Conservation (phyloP, 2,888 invertebrate genomes). For the Taenaris catops region DNA sequence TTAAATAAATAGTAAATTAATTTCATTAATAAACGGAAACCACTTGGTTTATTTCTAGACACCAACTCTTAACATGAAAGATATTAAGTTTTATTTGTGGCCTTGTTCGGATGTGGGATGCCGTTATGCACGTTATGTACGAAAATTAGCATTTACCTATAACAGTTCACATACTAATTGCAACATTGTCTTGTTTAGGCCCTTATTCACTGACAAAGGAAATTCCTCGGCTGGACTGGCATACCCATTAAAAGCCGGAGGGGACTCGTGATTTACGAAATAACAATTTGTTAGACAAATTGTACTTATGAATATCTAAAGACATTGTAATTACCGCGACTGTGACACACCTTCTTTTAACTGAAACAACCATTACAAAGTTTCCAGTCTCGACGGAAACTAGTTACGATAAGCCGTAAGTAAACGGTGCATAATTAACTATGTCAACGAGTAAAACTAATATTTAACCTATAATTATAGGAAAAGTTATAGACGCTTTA, state of each 20-base stretch:
- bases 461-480: slow-evolving; percentile 15
- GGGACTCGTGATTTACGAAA: slow-evolving; percentile 19
- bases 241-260: slow-evolving; percentile 16
- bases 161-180: slow-evolving; percentile 15
- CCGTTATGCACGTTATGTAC: neutral
- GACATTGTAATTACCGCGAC: slow-evolving; percentile 17
- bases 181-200: slow-evolving; percentile 17
- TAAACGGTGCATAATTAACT: slow-evolving; percentile 17
- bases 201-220: slow-evolving; percentile 14
- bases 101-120: too few relatives aligned
- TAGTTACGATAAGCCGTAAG: slow-evolving; percentile 11
- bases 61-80: too few relatives aligned
- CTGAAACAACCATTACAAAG: slow-evolving; percentile 11
- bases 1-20: too few relatives aligned
- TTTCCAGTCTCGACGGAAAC: slow-evolving; percentile 9
- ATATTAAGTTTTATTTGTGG: too few relatives aligned
- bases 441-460: slow-evolving; percentile 14
- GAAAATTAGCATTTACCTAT: slow-evolving; percentile 16
- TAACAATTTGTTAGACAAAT: slow-evolving; percentile 21
- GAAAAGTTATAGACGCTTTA: slow-evolving; percentile 11
- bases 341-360: slow-evolving; percentile 8
- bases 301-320: slow-evolving; percentile 18
- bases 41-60: too few relatives aligned
- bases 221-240: slow-evolving; percentile 13
- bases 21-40: too few relatives aligned